These are phyloP conservation scores for Nymphalis urticae DNA, from an alignment of 2,888 invertebrate species.

Conservation along the genomic window DNA sequence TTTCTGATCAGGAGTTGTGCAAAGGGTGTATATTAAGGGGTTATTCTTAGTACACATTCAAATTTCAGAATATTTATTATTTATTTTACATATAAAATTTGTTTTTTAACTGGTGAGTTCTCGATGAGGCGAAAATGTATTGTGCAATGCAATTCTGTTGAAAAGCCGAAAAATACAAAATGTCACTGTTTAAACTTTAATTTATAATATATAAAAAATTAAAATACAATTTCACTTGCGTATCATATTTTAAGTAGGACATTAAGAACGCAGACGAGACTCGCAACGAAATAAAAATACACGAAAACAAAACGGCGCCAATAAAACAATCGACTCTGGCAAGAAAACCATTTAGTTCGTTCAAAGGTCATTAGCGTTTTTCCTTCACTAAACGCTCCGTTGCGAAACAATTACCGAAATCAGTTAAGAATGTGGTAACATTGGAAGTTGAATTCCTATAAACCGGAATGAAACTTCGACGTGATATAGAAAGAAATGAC, in stretches of 20 bases:
- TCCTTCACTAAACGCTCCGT: slow-evolving; percentile 40
- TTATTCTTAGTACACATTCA: no score
- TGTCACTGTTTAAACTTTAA: no score
- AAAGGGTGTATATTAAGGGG: no score
- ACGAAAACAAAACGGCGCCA: slow-evolving; percentile 32
- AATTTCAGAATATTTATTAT: no score
- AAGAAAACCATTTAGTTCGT: slow-evolving; percentile 41
- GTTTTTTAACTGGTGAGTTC: no score
- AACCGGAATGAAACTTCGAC: slow-evolving; percentile 32
- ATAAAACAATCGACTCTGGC: slow-evolving; percentile 40
- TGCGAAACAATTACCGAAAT: slow-evolving; percentile 45
- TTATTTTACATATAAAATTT: no score
- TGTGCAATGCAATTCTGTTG: no score
- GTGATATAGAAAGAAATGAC: slow-evolving; percentile 59
- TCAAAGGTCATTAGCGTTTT: slow-evolving; percentile 46
- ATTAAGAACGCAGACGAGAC: slow-evolving; percentile 3
- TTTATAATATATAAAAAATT: neutral
- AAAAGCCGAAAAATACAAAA: no score
- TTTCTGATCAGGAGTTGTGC: no score
- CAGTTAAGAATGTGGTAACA: slow-evolving; percentile 32
- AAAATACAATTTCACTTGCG: neutral
- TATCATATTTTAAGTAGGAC: neutral
- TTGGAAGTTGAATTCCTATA: slow-evolving; percentile 31
- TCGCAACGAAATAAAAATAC: slow-evolving; percentile 20
- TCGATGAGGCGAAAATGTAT: no score